A percentile compares a stretch with the other conserved stretches of the same genome.
Evolutionary conservation across 2,888 invertebrate species (phyloP).

Genomic region (Oxyscelio sp.): DNA sequence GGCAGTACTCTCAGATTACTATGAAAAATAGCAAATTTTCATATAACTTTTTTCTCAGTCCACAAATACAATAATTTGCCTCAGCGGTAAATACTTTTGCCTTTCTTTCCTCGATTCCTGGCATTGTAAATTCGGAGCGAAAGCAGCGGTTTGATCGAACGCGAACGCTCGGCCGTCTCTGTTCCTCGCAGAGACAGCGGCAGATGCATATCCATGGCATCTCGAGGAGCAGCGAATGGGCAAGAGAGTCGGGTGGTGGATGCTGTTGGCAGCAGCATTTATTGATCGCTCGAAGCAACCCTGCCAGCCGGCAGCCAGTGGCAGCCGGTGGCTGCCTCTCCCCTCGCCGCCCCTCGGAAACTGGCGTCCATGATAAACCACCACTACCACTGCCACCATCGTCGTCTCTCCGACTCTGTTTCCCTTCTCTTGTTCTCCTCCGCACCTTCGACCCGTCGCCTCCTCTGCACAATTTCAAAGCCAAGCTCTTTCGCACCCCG

Average conservation of each 20-base stretch:
- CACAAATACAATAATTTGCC: too few relatives aligned
- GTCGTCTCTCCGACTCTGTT: conserved; percentile 58
- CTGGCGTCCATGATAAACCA: conserved; percentile 74
- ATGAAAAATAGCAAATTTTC: too few relatives aligned
- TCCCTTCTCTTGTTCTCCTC: conserved; percentile 64
- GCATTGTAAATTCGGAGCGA: too few relatives aligned
- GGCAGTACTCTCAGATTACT: too few relatives aligned
- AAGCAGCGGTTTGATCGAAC: too few relatives aligned
- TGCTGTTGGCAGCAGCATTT: conserved; percentile 86
- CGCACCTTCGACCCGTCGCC: conserved; percentile 72
- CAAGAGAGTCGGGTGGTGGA: conserved; percentile 84
- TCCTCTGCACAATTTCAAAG: conserved; percentile 52
- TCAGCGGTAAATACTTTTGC: too few relatives aligned
- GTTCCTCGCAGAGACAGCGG: too few relatives aligned
- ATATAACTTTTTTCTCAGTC: too few relatives aligned
- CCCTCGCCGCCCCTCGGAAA: conserved; percentile 68
- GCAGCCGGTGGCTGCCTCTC: conserved; percentile 67
- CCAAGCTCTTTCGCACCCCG: conserved; percentile 36
- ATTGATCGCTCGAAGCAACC: conserved; percentile 87
- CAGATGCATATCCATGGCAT: conserved; percentile 51
- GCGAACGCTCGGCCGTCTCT: too few relatives aligned
- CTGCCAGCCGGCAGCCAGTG: conserved; percentile 78
- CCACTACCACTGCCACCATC: conserved; percentile 48
- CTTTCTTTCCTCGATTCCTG: too few relatives aligned
- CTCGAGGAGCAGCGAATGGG: conserved; percentile 24